phyloP scores from a whole-genome alignment of 1,140 invertebrate species.

The Leptinotarsa defecta region DNA sequence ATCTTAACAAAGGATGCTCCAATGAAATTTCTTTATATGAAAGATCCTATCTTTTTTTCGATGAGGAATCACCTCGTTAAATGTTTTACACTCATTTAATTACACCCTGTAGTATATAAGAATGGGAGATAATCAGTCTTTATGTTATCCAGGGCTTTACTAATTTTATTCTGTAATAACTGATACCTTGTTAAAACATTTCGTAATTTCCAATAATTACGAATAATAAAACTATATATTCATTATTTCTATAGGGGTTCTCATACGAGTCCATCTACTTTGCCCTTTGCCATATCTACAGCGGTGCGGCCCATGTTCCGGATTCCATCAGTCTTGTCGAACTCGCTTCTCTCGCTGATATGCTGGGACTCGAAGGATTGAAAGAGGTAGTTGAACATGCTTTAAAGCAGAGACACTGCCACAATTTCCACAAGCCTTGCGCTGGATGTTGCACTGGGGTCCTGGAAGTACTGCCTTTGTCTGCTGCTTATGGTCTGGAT shows the following conservation, averaged over 20 bases:
- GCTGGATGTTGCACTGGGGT: constrained; percentile 60
- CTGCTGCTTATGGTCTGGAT: constrained; percentile 82
- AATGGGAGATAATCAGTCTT: no score
- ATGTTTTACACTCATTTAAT: no score
- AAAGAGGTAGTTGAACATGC: constrained; percentile 88
- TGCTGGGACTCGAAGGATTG: constrained; percentile 84
- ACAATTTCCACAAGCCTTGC: constrained; percentile 83
- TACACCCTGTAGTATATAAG: no score
- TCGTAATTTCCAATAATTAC: no score
- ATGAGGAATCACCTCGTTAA: no score
- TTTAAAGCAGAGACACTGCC: constrained; percentile 87
- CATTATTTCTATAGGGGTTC: constrained; percentile 67
- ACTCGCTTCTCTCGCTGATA: constrained; percentile 82
- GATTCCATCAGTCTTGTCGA: constrained; percentile 84
- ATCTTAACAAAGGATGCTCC: no score
- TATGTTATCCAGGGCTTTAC: no score
- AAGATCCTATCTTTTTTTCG: no score
- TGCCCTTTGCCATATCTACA: constrained; percentile 89
- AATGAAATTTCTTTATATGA: no score
- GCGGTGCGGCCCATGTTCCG: constrained; percentile 82
- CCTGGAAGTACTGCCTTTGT: constrained; percentile 79
- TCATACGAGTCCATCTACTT: constrained; percentile 85
- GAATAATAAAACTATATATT: no score
- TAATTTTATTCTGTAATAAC: no score
- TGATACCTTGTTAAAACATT: no score